phyloP scores from a whole-genome alignment of 2,888 invertebrate genomes.

The Vannuccia rotundouncinata region DNA sequence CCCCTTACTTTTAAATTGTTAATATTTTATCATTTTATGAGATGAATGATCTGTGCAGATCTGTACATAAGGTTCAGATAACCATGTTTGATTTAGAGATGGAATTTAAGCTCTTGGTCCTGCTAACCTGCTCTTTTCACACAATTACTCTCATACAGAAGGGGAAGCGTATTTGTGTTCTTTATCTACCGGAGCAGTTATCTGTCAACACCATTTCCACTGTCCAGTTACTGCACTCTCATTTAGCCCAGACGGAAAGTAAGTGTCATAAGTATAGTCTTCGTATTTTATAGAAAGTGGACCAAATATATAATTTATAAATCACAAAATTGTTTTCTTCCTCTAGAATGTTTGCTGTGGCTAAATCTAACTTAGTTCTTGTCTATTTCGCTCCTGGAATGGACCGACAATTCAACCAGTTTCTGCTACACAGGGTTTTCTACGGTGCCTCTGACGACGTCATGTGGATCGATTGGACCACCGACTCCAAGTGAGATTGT shows the following conservation, averaged over 20 bases:
- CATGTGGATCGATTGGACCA: constrained; percentile 82
- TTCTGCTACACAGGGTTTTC: constrained; percentile 74
- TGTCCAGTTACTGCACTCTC: constrained; percentile 68
- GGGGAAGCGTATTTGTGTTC: constrained; percentile 63
- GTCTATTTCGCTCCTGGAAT: constrained; percentile 77
- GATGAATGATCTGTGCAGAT: no score
- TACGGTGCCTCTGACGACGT: constrained; percentile 75
- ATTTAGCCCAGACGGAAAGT: constrained; percentile 88
- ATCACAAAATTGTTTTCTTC: background rate
- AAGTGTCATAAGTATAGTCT: constrained; percentile 41
- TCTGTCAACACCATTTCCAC: constrained; percentile 77
- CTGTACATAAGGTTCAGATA: no score
- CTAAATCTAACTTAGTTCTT: constrained; percentile 69
- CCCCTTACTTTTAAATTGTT: no score
- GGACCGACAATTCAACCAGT: constrained; percentile 77
- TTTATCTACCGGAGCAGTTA: constrained; percentile 71
- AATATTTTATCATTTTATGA: no score
- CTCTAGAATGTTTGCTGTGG: constrained; percentile 70
- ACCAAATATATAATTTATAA: background rate
- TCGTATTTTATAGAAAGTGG: background rate
- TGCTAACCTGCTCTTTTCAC: no score
- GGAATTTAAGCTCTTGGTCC: no score
- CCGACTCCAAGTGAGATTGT: constrained; percentile 67
- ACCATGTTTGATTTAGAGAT: no score
- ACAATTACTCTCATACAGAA: no score